Base-by-base conservation (phyloP, 2,888 invertebrate genomes). In the Xanthostigma xanthostigma region DNA sequence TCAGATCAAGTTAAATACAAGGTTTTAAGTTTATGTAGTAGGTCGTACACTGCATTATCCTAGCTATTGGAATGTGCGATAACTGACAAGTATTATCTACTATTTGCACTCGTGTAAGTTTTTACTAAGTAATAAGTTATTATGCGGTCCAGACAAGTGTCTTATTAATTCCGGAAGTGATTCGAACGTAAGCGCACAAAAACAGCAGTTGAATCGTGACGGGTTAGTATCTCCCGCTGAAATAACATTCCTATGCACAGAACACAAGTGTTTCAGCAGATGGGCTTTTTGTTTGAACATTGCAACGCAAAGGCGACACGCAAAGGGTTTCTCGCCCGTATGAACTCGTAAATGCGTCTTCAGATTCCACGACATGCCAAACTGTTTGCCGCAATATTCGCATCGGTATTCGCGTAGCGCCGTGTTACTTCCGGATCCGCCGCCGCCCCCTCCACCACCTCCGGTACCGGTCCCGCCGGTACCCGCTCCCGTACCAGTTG, bases 231-330 rank as follows among this genome's bases (percentile, higher is more conserved):
- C 86, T 55, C 84, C 83, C 39, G 85, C 84, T 41, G 87, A 86
- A 66, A 89, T 89, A 53, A 89, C 86, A 65, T 87, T 87, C 56
- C 89, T 78, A 73, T 90, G 89, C 52, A 90, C 89, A 54, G 89
- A 89, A 68, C 89, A 89, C 62, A 90, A 74, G 62, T 90, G 89
- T 70, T 89, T 90, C 51, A 90, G 67, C 57, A 90, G 72, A 64
- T 90, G 89, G 8, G 89, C 89, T 64, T 90, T 90, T 62, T 90
- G 89, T 68, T 90, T 90, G 67, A 90, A 90, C 89, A 89, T 90
- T 49, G 89, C 89, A 50, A 89, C 87, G 62, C 89, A 90, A 43
- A 89, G 75, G 58, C 89, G 76, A 73, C 89, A 90, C 56, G 89
- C 89, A 62, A 90, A 90, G 1, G 89, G 89, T 64, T 89, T 90